A percentile compares a stretch with the other conserved stretches of the same genome.
phyloP scores from a whole-genome alignment of 2,113 vertebrate species.

The Grus americana region DNA sequence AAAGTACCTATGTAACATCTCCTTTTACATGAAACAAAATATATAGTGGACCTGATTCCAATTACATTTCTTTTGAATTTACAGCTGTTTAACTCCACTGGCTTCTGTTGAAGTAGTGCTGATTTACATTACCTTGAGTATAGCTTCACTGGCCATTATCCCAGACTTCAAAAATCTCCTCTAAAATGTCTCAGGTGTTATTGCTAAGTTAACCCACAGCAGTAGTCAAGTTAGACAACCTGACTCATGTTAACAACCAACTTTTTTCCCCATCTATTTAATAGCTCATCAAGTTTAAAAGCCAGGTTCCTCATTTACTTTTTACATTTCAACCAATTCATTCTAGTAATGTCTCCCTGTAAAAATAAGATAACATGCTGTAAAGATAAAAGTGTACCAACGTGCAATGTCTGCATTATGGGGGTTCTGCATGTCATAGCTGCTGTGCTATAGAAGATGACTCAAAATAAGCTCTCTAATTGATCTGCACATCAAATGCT shows the following conservation, averaged over 20 bases:
- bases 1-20: neutral
- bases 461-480: neutral
- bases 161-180: neutral
- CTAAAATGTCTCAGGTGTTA: neutral
- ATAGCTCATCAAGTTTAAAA: constrained; percentile 27
- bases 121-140: neutral
- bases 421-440: constrained; percentile 4
- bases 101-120: neutral
- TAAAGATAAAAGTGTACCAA: constrained; percentile 41
- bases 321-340: constrained; percentile 13
- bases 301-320: neutral
- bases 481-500: constrained; percentile 40
- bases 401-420: neutral
- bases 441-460: neutral
- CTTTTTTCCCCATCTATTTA: neutral
- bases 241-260: neutral
- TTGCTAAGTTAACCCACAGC: neutral
- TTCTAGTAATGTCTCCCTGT: neutral
- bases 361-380: constrained; percentile 35
- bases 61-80: neutral
- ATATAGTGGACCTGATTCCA: neutral
- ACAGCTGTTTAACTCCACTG: neutral
- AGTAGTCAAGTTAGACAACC: neutral
- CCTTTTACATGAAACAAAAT: neutral
- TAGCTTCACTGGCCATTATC: neutral